Evolutionary conservation across 2,113 vertebrate genomes (phyloP), one percentile per base, ranked within the genome.

Genomic region (Ptychochromis oligacanthus): DNA sequence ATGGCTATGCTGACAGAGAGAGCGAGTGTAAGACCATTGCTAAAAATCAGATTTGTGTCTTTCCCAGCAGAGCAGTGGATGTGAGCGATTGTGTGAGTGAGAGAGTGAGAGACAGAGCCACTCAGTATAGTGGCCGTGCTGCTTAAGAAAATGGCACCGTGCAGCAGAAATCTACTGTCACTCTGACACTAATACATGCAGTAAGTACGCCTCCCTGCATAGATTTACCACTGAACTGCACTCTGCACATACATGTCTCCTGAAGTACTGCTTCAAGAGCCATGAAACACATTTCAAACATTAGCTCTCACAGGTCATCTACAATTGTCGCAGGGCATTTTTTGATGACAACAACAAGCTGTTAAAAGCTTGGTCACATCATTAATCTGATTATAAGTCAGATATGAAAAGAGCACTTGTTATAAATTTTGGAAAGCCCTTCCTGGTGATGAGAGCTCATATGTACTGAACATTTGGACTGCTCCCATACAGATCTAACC

Each of bases 151-250:
- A 90, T 2, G 77, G 77, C 87, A 8, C 26, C 22, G 86, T 61
- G 7, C 86, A 87, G 89, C 91, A 94, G 72, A 90, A 93, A 89
- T 79, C 74, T 54, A 49, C 55, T 81, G 88, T 82, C 85, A 80
- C 85, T 79, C 52, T 91, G 92, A 92, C 87, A 84, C 86, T 90
- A 88, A 92, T 74, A 40, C 81, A 92, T 92, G 89, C 84, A 87
- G 81, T 46, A 59, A 60, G 36, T 70, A 79, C 36, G 70, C 70
- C 84, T 83, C 83, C 72, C 78, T 83, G 81, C 78, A 84, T 81
- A 75, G 82, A 91, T 88, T 80, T 57, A 31, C 77, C 70, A 49
- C 57, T 56, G 67, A 43, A 58, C 6, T 60, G 64, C 78, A 31
- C 5, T 24, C 43, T 72, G 65, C 24, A 60, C n/a, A 22, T 26